phyloP scores from a whole-genome alignment of 2,888 invertebrate species.

The Stenurella melanura region DNA sequence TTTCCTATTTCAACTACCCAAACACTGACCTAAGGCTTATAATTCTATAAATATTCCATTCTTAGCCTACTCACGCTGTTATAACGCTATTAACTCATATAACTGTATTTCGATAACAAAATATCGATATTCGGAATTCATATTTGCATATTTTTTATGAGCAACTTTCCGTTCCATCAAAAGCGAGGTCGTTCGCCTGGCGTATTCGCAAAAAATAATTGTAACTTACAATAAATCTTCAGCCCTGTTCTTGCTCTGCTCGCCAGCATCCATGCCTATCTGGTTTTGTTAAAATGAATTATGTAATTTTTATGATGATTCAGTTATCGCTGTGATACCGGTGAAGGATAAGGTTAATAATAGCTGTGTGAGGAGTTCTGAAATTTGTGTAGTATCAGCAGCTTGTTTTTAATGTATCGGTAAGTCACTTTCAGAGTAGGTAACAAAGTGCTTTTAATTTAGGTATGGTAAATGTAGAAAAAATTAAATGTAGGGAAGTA shows the following conservation, averaged over 20 bases:
- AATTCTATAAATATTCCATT: background rate
- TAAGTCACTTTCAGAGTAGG: background rate
- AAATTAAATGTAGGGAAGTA: too few species aligned
- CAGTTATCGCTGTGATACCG: constrained; percentile 30
- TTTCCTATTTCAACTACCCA: too few species aligned
- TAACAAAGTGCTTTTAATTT: too few species aligned
- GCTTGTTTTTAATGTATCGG: background rate
- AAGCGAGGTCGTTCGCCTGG: constrained; percentile 7
- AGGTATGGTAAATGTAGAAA: too few species aligned
- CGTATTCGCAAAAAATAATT: constrained; percentile 1
- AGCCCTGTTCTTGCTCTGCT: constrained; percentile 3
- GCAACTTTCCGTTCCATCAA: background rate
- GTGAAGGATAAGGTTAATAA: constrained; percentile 16
- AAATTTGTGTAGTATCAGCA: background rate
- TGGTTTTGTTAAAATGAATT: constrained; percentile 14
- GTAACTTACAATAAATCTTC: constrained; percentile 2
- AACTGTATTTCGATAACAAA: background rate
- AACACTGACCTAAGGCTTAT: too few species aligned
- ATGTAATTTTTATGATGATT: constrained; percentile 32
- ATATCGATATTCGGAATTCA: background rate
- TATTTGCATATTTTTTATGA: constrained; percentile 1
- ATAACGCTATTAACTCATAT: background rate
- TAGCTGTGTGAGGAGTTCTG: constrained; percentile 12
- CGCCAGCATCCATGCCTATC: constrained; percentile 1
- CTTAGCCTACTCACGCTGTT: background rate